Evolutionary conservation across 2,113 vertebrate species (phyloP), one percentile per base, ranked within the genome.

Genomic region (Chaenogobius annularis): DNA sequence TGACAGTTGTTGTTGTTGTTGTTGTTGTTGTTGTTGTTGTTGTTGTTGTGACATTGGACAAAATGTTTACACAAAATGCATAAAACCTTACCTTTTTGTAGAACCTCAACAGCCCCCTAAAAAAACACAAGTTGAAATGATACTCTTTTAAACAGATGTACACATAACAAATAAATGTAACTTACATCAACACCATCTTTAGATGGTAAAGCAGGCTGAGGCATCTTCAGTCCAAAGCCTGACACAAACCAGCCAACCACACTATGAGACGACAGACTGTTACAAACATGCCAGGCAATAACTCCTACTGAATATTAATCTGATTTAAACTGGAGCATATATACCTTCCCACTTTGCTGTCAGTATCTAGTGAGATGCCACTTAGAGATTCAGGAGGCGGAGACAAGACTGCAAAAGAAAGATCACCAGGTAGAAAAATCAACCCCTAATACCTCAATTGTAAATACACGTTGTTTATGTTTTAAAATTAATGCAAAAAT

Each of bases 161-260:
- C 19, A 54, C 50, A 54, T 20, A 20, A 44, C 5, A 66, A 65
- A 7, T 47, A 46, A 44, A 17, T 13, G 50, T 22, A 59, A 54
- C 80, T 89, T 73, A 93, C 92, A 72, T 52, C 56, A 3, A 15
- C 4, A 0, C 89, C 68, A 0, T 84, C 82, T 82, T 92, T 94
- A 52, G 69, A 56, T 37, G 44, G 89, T 62, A 59, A 8, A 23
- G 92, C 92, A 0, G 96, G 96, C 83, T 98, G 96, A 0, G 97
- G 97, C 74, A 99, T 80, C 78, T 94, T 92, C 86, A 93, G 93
- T 75, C 96, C 95, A 67, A 99, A 80, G 11, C 94, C 94, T 11
- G 94, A 93, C 23, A 93, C 79, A 1, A 98, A 90, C 96, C 96
- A 95, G 10, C 85, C 87, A 12, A 96, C 83, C 85, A 96, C 65